Conservation (phyloP, 1,140 invertebrate species). For the Oryctes rhinoceros region DNA sequence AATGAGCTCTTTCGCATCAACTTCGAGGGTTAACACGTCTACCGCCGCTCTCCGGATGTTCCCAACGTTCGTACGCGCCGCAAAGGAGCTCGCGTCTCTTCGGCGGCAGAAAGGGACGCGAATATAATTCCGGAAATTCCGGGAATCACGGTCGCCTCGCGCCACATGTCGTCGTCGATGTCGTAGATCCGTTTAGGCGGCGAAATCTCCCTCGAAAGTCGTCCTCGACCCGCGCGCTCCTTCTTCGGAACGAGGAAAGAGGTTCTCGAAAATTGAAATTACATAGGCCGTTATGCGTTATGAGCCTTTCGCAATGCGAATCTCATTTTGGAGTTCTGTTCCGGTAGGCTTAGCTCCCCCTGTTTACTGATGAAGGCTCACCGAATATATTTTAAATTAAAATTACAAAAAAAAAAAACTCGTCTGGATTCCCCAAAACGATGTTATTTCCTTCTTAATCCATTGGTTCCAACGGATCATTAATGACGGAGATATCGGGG, state of each 20-base stretch:
- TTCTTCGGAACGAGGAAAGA: too few species aligned
- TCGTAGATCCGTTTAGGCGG: neutral
- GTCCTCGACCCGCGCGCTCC: neutral
- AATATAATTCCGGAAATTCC: neutral
- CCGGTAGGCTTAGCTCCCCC: neutral
- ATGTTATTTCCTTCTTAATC: too few species aligned
- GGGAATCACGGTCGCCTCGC: neutral
- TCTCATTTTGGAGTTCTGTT: neutral
- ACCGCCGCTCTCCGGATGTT: neutral
- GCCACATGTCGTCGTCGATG: neutral
- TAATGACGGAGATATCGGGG: too few species aligned
- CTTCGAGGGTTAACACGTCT: neutral
- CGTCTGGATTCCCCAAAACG: too few species aligned
- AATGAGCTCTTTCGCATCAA: slow-evolving; percentile 2
- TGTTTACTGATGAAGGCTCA: neutral
- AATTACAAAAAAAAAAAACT: too few species aligned
- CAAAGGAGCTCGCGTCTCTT: neutral
- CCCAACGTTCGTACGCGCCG: neutral
- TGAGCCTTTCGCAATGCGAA: slow-evolving; percentile 1
- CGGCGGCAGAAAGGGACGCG: neutral
- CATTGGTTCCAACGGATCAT: too few species aligned
- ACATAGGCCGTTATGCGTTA: neutral
- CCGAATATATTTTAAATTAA: too few species aligned
- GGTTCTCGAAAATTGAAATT: slow-evolving; percentile 13
- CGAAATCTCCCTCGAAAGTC: neutral